phyloP scores from a whole-genome alignment of 2,797 vertebrate species.

The Scarus forsteni region DNA sequence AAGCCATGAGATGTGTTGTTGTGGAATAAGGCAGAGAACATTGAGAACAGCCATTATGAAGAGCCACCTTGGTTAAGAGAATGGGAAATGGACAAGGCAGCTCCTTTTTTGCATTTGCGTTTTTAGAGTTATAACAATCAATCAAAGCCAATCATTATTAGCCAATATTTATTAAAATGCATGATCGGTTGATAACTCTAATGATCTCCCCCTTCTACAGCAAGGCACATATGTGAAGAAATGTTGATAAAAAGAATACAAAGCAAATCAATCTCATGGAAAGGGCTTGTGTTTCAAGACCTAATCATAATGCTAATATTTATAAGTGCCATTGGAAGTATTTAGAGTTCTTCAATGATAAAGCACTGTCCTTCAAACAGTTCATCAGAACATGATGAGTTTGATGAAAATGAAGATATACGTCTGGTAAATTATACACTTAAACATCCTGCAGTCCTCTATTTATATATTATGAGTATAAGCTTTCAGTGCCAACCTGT shows the following conservation, averaged over 20 bases:
- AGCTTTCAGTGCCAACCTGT: slow-evolving; percentile 4
- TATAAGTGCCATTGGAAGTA: background rate
- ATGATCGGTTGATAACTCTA: too few relatives aligned
- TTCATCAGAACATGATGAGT: slow-evolving; percentile 8
- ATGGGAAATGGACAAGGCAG: background rate
- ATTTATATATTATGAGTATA: background rate
- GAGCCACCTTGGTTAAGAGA: slow-evolving; percentile 9
- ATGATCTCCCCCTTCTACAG: too few relatives aligned
- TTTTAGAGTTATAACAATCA: too few relatives aligned
- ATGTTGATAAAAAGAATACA: too few relatives aligned
- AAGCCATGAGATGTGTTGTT: slow-evolving; percentile 4
- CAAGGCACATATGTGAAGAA: too few relatives aligned
- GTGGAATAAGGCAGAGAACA: slow-evolving; percentile 15
- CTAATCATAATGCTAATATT: too few relatives aligned
- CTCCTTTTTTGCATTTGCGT: too few relatives aligned
- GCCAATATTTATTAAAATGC: too few relatives aligned
- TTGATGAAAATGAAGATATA: background rate
- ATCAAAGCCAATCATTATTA: background rate
- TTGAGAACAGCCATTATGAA: background rate
- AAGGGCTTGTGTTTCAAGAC: background rate
- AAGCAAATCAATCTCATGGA: background rate
- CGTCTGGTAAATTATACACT: background rate
- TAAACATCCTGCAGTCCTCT: background rate
- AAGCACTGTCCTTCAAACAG: background rate
- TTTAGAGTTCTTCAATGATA: background rate